Conservation (phyloP, 30 jellyfish, hydroid and myxozoan genomes). For the Aurelia sp. region DNA sequence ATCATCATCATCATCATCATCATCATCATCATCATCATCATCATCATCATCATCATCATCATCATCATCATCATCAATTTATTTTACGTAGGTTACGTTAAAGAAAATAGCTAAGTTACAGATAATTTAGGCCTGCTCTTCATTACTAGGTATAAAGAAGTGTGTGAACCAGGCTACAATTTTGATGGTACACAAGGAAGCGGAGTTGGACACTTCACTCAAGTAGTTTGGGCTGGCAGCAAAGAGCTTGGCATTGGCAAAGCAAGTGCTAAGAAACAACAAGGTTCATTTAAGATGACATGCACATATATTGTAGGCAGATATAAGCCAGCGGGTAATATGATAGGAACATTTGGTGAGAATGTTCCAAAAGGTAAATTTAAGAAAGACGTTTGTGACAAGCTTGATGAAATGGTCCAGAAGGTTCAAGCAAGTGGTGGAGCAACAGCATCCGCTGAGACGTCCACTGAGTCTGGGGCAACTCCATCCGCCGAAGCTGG, state of each 20-base stretch:
- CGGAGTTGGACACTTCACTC: constrained; percentile 93
- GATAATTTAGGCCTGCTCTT: neutral
- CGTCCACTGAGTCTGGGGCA: constrained; percentile 1
- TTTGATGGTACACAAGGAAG: constrained; percentile 49
- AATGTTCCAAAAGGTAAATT: constrained; percentile 84
- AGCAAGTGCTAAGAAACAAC: constrained; percentile 70
- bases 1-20: no score
- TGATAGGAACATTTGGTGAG: constrained; percentile 69
- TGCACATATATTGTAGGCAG: constrained; percentile 92
- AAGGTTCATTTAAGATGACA: constrained; percentile 60
- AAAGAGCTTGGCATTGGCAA: constrained; percentile 83
- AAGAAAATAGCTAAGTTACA: no score
- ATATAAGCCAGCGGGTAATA: constrained; percentile 87
- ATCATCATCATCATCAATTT: no score
- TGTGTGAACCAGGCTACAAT: constrained; percentile 79
- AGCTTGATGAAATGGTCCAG: constrained; percentile 54
- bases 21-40: no score
- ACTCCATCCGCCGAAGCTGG: constrained; percentile 1
- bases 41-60: no score
- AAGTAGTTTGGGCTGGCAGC: constrained; percentile 88
- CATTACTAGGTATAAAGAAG: constrained; percentile 79
- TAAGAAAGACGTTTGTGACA: constrained; percentile 45
- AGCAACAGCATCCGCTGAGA: constrained; percentile 9
- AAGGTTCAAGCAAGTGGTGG: constrained; percentile 53
- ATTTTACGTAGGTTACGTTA: no score